Evolutionary conservation across 2,113 vertebrate genomes (phyloP), one percentile per base, ranked within the genome.

Genomic region (Tachysurus fulvidraco): DNA sequence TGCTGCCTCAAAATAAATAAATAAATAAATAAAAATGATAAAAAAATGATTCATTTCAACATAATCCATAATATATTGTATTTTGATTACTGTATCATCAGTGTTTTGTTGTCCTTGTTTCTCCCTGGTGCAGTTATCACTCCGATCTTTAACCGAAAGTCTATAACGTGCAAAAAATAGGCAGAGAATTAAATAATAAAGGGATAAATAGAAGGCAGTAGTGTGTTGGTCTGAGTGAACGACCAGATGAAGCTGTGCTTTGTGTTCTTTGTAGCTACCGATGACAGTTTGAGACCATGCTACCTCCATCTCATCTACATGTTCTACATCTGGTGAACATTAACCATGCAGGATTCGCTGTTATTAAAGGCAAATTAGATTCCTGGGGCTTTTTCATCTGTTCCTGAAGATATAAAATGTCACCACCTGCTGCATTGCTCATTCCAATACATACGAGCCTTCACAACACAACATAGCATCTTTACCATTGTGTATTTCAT

Each of bases 301-400:
- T 36, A 78, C 62, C 41, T 82, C 69, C 73, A 67, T 86, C 79
- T 81, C 57, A 76, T 74, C 85, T 59, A 14, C 59, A 79, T 87
- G 81, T 87, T 82, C 81, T 86, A 84, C 85, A 86, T 83, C 86
- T 87, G 71, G 65, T 85, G 77, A 78, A 85, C 83, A 89, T 89
- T 89, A 83, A 86, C 73, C 86, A 87, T 85, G 79, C 84, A 78
- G 52, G 71, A 89, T 85, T 85, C 14, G 36, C 83, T 65, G 83
- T 85, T 85, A 85, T 85, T 87, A 89, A 87, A 80, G 73, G 81
- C 85, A 87, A 85, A 89, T 87, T 87, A 87, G 83, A 83, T 87
- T 87, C 86, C 86, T 85, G 83, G 83, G 67, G 83, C 83, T 85
- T 79, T 74, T 81, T 57, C 76, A 74, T 86, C 88, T 89, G 79